Evolutionary conservation across 2,113 vertebrate genomes (phyloP).

Genomic region (Passer montanus): DNA sequence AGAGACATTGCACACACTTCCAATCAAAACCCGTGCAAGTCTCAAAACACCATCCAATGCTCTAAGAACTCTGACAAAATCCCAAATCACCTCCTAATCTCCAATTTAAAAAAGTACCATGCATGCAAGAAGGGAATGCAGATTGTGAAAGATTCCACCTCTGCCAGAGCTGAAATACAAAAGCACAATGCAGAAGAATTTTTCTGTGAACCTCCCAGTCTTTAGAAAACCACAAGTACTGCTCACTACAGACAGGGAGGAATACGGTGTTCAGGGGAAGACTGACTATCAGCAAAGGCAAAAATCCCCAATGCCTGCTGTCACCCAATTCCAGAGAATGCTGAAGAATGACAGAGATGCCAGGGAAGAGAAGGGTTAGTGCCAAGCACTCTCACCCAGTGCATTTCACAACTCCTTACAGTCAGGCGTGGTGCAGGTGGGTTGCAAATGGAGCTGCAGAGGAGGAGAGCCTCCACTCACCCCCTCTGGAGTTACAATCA

Average conservation of each 20-base stretch:
- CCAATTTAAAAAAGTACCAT: background rate
- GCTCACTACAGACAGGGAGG: background rate
- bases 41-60: background rate
- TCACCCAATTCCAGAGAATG: fast-evolving
- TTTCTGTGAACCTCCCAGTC: background rate
- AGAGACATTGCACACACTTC: background rate
- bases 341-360: background rate
- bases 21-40: background rate
- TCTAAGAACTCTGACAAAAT: background rate
- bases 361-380: background rate
- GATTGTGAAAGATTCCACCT: background rate
- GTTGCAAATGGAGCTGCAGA: background rate
- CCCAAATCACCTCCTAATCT: background rate
- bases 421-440: background rate
- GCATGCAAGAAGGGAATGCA: background rate
- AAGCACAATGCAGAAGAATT: background rate
- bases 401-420: background rate
- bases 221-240: background rate
- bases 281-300: background rate
- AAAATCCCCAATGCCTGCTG: background rate
- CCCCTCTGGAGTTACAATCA: background rate
- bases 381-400: background rate
- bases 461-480: background rate
- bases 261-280: background rate
- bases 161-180: background rate